These are phyloP conservation scores for Drosophila sturtevanti DNA, from an alignment of 1,140 invertebrate species.

Conservation along the genomic window DNA sequence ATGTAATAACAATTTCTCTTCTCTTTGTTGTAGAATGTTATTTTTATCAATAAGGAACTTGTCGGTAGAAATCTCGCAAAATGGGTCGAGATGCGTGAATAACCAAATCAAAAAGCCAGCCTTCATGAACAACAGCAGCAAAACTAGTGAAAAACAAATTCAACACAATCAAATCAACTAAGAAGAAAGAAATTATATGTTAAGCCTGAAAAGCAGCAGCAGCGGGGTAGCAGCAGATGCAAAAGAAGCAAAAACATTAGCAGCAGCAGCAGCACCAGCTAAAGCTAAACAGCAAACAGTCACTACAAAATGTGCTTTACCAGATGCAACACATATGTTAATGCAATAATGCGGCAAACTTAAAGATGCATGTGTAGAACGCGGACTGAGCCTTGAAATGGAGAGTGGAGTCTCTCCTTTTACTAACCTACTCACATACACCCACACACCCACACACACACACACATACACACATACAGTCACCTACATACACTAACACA, in stretches of 20 bases:
- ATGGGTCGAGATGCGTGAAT: conserved; percentile 84
- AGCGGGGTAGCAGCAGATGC: not conserved
- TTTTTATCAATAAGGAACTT: conserved; percentile 88
- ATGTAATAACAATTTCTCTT: conserved; percentile 18
- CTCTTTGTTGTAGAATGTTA: conserved; percentile 85
- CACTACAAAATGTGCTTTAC: conserved; percentile 2
- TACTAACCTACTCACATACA: conserved; percentile 16
- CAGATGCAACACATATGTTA: not conserved
- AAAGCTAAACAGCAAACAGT: not conserved
- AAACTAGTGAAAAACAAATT: conserved; percentile 43
- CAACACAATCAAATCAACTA: conserved; percentile 24
- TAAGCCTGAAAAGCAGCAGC: conserved; percentile 28
- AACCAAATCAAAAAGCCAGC: conserved; percentile 44
- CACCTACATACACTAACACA: conserved; percentile 19
- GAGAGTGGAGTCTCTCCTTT: not conserved
- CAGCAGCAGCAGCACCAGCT: not conserved
- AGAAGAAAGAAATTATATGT: conserved; percentile 27
- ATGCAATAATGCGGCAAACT: conserved; percentile 6
- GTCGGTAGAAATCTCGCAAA: conserved; percentile 87
- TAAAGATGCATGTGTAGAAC: not conserved
- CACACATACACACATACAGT: conserved; percentile 35
- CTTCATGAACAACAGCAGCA: conserved; percentile 58
- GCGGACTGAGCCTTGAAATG: not conserved
- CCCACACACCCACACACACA: conserved; percentile 30
- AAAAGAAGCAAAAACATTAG: not conserved